Evolutionary conservation across 2,797 vertebrate genomes (phyloP).

Genomic region (Bothrops alternatus): DNA sequence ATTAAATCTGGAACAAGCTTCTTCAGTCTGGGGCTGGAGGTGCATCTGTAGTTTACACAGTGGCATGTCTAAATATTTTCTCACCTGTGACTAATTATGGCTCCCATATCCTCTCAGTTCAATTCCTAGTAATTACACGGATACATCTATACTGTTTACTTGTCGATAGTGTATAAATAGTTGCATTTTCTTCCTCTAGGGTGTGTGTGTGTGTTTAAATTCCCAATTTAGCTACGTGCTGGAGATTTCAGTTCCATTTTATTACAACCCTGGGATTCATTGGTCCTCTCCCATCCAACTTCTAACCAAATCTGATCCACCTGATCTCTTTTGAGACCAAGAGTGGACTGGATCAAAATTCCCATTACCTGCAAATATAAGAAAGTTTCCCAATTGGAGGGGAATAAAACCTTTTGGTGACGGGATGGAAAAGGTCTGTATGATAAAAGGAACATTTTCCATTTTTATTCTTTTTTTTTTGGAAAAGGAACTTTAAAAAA

Average conservation of each 20-base stretch:
- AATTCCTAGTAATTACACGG: not conserved
- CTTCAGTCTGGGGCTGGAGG: not conserved
- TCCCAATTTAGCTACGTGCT: not conserved
- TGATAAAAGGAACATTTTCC: not conserved
- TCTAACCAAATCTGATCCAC: not conserved
- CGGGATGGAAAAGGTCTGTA: not conserved
- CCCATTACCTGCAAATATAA: not conserved
- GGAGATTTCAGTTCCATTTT: not conserved
- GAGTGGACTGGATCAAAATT: not conserved
- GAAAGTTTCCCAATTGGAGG: not conserved
- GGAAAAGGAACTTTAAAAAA: not conserved
- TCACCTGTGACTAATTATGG: not conserved
- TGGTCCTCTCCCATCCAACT: not conserved
- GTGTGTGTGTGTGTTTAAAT: not conserved
- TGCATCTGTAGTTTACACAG: not conserved
- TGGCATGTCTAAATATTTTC: not conserved
- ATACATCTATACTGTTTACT: not conserved
- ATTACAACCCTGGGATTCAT: not conserved
- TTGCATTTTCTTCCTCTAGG: not conserved
- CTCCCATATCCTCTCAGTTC: not conserved
- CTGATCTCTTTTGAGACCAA: not conserved
- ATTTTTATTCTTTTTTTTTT: not conserved
- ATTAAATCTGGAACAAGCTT: not conserved
- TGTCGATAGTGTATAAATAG: not conserved
- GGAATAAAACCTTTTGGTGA: not conserved